Base-by-base conservation (phyloP, 2,888 invertebrate species). In the Drosophila mayaguana region DNA sequence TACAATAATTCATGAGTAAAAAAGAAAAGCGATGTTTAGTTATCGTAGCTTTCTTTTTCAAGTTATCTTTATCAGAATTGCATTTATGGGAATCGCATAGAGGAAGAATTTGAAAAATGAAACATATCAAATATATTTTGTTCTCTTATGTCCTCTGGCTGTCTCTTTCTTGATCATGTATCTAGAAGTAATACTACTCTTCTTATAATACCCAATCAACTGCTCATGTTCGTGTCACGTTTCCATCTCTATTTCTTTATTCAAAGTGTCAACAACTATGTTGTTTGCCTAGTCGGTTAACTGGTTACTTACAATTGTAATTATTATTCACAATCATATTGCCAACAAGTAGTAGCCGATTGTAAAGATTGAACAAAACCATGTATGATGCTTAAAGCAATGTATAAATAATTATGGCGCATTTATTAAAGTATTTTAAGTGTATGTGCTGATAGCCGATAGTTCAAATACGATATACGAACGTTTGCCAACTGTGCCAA, bases 381-480 rank as follows among this genome's bases (percentile, higher is more conserved):
- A 53, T 51, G 64, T 32, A n/a, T 22, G 28, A 22, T 42, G 25
- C 28, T 12, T 50, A 18, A 46, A 62, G 43, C 53, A 63, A 50
- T 73, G 67, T 72, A 60, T 51, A 77, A 60, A 65, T 72, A 71
- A 83, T 80, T 68, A 83, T 70, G 83, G 80, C 83, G 80, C 87
- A 73, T 61, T 81, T 68, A 56, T 43, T 61, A 46, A 82, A 63
- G 54, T 55, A 85, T 78, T 78, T 77, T 50, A 45, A 50, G 57
- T 64, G 46, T 62, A 54, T 69, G 57, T 61, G 68, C 78, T 40
- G 71, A 28, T 59, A 25, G 68, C 12, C n/a, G 38, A 42, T 46
- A 45, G 48, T 43, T 50, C 11, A 34, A 45, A 45, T 40, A 60
- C 28, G 36, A 50, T 45, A 28, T 32, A 38, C 36, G 22, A 40